These are phyloP conservation scores for Plumapathes pennacea DNA, from an alignment of 92 coral and sea anemone species.

Conservation along the genomic window DNA sequence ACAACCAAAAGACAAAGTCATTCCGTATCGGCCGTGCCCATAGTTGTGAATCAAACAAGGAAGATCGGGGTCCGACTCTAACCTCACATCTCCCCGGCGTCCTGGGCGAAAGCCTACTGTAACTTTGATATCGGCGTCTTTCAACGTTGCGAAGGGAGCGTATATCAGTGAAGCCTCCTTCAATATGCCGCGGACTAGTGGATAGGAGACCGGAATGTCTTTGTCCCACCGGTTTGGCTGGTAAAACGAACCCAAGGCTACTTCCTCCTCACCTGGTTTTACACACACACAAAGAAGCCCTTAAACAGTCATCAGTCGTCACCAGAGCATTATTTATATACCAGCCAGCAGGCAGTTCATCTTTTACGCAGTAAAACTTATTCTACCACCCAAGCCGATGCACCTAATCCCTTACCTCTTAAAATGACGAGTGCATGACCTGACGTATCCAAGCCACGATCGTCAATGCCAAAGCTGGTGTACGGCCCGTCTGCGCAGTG, in stretches of 20 bases:
- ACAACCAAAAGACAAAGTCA: conserved; percentile 50
- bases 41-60: conserved; percentile 45
- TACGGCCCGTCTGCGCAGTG: conserved; percentile 12
- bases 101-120: conserved; percentile 28
- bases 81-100: conserved; percentile 10
- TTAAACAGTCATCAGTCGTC: too few relatives aligned
- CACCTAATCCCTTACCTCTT: conserved; percentile 15
- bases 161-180: conserved; percentile 11
- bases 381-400: background rate
- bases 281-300: too few relatives aligned
- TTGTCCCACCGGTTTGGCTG: conserved; percentile 23
- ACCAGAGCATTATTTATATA: too few relatives aligned
- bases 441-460: conserved; percentile 7
- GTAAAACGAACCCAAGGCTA: conserved; percentile 17
- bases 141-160: conserved; percentile 3
- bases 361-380: background rate
- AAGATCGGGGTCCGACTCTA: conserved; percentile 22
- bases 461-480: conserved; percentile 28
- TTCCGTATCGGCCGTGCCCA: conserved; percentile 51
- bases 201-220: background rate
- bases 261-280: conserved; percentile 23
- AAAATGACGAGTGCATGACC: conserved; percentile 5
- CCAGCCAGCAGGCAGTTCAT: too few relatives aligned
- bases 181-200: conserved; percentile 29
- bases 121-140: conserved; percentile 13